These are phyloP conservation scores for Nomada ferruginata DNA, from an alignment of 2,888 invertebrate species.

Conservation along the genomic window DNA sequence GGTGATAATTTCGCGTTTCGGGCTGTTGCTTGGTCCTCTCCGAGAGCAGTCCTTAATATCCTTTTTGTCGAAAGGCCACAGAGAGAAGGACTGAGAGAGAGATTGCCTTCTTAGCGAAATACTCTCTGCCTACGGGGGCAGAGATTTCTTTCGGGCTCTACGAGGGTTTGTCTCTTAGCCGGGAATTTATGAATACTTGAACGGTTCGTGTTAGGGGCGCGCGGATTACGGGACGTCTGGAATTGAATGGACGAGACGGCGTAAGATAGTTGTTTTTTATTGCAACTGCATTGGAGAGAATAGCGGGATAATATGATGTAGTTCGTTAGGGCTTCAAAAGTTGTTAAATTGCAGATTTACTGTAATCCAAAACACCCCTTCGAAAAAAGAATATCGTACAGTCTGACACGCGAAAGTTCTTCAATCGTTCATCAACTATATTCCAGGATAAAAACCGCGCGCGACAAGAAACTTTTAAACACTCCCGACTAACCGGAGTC, in stretches of 20 bases:
- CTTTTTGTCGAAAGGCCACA: conserved; percentile 8
- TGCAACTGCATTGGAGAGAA: not conserved
- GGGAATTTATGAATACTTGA: conserved; percentile 41
- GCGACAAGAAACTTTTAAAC: too few relatives aligned
- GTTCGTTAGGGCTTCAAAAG: too few relatives aligned
- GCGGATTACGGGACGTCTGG: not conserved
- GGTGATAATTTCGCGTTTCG: conserved; percentile 54
- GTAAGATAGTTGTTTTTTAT: not conserved
- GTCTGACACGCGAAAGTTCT: too few relatives aligned
- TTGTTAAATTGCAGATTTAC: too few relatives aligned
- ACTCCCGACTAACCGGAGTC: too few relatives aligned
- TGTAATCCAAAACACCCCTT: too few relatives aligned
- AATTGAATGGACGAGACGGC: conserved; percentile 6
- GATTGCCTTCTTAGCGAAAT: conserved; percentile 40
- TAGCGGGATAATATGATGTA: too few relatives aligned
- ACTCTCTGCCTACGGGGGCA: not conserved
- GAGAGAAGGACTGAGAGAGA: not conserved
- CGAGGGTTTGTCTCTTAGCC: conserved; percentile 19
- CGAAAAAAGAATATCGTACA: too few relatives aligned
- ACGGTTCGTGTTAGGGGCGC: not conserved
- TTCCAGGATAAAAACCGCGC: too few relatives aligned
- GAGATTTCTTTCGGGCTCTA: not conserved
- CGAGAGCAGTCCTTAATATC: conserved; percentile 19
- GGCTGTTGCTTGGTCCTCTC: conserved; percentile 29
- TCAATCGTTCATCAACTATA: too few relatives aligned